phyloP scores from a whole-genome alignment of 2,113 vertebrate genomes.

The Callopanchax toddi region DNA sequence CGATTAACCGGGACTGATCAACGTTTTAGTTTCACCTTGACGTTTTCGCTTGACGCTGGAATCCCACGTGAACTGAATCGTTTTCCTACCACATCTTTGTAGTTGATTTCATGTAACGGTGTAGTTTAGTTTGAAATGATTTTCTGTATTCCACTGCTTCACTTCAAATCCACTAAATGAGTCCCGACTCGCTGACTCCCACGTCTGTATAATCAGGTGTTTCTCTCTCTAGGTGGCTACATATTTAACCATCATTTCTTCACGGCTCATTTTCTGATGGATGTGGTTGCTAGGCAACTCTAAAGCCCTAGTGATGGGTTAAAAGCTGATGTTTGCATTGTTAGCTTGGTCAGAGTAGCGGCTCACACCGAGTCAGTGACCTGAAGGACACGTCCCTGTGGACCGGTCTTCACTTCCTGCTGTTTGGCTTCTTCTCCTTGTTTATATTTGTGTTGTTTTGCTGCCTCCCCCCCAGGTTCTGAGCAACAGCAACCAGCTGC shows the following conservation, averaged over 20 bases:
- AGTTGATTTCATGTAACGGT: too few relatives aligned
- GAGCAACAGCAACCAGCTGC: constrained; percentile 94
- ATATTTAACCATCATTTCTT: constrained; percentile 37
- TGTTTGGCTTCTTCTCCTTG: constrained; percentile 23
- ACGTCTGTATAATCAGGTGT: constrained; percentile 24
- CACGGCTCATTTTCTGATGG: constrained; percentile 35
- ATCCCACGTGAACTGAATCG: too few relatives aligned
- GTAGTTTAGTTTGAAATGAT: too few relatives aligned
- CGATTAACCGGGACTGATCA: too few relatives aligned
- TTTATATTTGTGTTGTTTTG: constrained; percentile 51
- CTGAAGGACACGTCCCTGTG: background rate
- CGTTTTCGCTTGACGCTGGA: too few relatives aligned
- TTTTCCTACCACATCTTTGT: too few relatives aligned
- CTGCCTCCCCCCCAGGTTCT: constrained; percentile 86
- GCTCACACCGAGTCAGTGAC: background rate
- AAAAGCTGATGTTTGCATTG: constrained; percentile 40
- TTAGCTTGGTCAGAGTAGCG: constrained; percentile 4
- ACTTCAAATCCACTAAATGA: constrained; percentile 2
- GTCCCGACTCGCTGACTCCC: background rate
- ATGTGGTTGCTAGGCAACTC: constrained; percentile 62
- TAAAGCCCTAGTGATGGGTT: constrained; percentile 35
- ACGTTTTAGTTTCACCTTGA: too few relatives aligned
- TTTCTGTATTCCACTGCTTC: background rate
- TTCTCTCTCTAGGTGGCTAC: constrained; percentile 25
- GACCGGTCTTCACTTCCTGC: constrained; percentile 28